Base-by-base conservation (phyloP, 2,113 vertebrate species). In the Myrmecophaga tridactyla region DNA sequence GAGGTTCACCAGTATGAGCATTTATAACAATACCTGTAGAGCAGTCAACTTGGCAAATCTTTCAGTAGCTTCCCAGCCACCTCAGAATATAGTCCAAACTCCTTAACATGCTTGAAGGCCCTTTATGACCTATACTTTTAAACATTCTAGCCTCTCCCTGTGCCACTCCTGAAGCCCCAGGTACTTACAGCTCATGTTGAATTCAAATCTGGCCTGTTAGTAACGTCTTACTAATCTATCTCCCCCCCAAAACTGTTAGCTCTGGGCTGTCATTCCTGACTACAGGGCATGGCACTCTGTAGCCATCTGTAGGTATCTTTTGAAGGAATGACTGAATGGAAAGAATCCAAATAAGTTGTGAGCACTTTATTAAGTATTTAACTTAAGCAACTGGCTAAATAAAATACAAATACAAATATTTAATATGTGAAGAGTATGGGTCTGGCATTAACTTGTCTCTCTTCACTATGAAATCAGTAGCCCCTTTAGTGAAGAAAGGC, bases 301-400 rank as follows among this genome's bases (percentile, higher is more conserved):
- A 92, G 53, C 18, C 89, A 63, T 80, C 63, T 12, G 36, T 17
- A 86, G 76, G 48, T 63, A 67, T 43, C 56, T 78, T n/a, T 60
- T 39, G 36, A 94, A 46, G 39, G 43, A 46, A 87, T 48, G 46
- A 48, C 46, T 56, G 48, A 31, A 36, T 11, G 43, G 25, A 81
- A 94, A 83, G 6, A 77, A 48, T 89, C 93, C 11, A 51, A 43
- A 46, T 48, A 39, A 92, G 39, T 51, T 41, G 21, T 53, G 18
- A 60, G 73, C 31, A 75, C 41, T 58, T 94, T 67, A 13, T 12
- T 43, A 58, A 84, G 67, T 4, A 75, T 41, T 73, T 43, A 67
- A 67, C 63, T 70, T 53, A 62, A 92, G 48, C 29, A 86, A 70
- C 81, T 82, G 31, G 51, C 41, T 56, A 80, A 36, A 34, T 77